These are phyloP conservation scores for Dendrolimus houi DNA, from an alignment of 2,888 invertebrate species.

Conservation along the genomic window DNA sequence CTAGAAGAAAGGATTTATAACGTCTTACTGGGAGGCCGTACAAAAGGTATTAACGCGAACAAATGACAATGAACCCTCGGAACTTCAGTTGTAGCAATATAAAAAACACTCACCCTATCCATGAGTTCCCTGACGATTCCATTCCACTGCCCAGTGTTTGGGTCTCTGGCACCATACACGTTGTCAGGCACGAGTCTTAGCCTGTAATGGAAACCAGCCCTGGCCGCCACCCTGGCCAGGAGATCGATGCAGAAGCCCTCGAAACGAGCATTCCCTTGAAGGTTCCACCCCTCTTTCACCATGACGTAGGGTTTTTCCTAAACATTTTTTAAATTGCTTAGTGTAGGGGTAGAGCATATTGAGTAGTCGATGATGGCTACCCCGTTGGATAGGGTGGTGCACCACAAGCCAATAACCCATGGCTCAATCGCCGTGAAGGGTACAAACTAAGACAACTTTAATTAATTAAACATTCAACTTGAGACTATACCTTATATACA, in stretches of 20 bases:
- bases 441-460: no score
- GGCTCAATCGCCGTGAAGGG: no score
- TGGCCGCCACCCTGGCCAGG: slow-evolving; percentile 86
- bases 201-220: slow-evolving; percentile 92
- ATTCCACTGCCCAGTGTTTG: slow-evolving; percentile 92
- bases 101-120: slow-evolving; percentile 81
- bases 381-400: no score
- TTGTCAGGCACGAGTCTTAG: slow-evolving; percentile 88
- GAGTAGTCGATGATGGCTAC: no score
- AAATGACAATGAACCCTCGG: no score
- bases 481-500: no score
- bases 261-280: slow-evolving; percentile 90
- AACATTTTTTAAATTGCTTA: slow-evolving; percentile 9
- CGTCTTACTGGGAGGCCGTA: no score
- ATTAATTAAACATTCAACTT: not conserved
- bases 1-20: no score
- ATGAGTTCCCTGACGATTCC: slow-evolving; percentile 91
- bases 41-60: no score
- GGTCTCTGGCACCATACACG: slow-evolving; percentile 93
- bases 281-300: slow-evolving; percentile 89
- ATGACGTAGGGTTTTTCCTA: slow-evolving; percentile 95
- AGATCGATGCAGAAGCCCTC: slow-evolving; percentile 96
- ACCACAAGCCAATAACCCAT: no score
- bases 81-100: no score
- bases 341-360: not conserved